A percentile compares a stretch with the other conserved stretches of the same genome.
Conservation (phyloP, 2,113 vertebrate genomes). For the Misgurnus anguillicaudatus region DNA sequence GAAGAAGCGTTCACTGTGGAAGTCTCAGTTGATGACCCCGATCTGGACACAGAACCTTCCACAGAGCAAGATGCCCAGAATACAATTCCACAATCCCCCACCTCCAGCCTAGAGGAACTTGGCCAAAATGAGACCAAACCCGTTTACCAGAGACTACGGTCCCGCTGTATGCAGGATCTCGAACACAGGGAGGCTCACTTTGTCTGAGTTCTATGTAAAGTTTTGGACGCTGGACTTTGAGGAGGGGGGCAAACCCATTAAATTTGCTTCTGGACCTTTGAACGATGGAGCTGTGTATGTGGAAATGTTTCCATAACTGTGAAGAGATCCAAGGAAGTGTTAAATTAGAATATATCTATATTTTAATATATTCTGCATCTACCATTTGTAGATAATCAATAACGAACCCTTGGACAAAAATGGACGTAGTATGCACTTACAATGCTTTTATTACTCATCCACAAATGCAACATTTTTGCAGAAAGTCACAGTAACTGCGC, state of each 20-base stretch:
- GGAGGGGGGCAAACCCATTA: too few relatives aligned
- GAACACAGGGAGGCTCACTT: conserved; percentile 94
- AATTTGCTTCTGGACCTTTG: background rate
- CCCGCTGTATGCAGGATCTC: conserved; percentile 88
- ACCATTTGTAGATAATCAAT: conserved; percentile 39
- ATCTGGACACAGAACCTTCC: conserved; percentile 49
- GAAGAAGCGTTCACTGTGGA: conserved; percentile 68
- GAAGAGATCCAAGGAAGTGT: conserved; percentile 52
- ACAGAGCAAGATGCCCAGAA: conserved; percentile 58
- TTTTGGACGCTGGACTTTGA: background rate
- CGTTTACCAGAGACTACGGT: conserved; percentile 85
- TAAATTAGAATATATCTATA: conserved; percentile 39
- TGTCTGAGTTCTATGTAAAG: conserved; percentile 74
- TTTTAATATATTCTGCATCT: conserved; percentile 59
- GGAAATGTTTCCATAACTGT: conserved; percentile 43
- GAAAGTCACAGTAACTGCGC: conserved; percentile 64
- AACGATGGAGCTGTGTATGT: conserved; percentile 12
- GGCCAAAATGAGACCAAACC: conserved; percentile 75
- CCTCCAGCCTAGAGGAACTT: conserved; percentile 72
- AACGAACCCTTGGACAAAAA: conserved; percentile 52
- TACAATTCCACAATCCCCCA: conserved; percentile 58
- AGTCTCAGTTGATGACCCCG: conserved; percentile 76
- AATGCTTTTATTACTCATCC: conserved; percentile 46
- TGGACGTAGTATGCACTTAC: conserved; percentile 71
- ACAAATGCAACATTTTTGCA: conserved; percentile 11